Evolutionary conservation across 2,797 vertebrate species (phyloP), one percentile per base, ranked within the genome.

Genomic region (Sebastolobus altivelis): DNA sequence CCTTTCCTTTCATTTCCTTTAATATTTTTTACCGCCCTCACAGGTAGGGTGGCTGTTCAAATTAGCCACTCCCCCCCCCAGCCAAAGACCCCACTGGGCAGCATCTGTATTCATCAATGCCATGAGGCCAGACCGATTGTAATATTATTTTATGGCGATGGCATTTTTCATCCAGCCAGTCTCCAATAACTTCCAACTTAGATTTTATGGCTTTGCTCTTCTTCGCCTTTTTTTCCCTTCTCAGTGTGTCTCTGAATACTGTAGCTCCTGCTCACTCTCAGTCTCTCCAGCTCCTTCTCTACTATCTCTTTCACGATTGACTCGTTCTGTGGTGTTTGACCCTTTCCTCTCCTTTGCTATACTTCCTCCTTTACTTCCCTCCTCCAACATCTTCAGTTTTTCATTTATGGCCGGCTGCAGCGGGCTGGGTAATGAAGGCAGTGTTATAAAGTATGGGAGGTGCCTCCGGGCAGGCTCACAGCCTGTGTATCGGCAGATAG

Each of bases 121-220:
- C 86, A 91, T 85, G 86, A 89, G 91, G 82, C 90, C 89, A 88
- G 80, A 84, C 83, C 83, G 87, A 88, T 93, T 92, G 85, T 92
- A 91, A 94, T 93, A 94, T 92, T 92, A 92, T 94, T 94, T 93
- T 92, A 95, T 91, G 88, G 77, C 63, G 18, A 82, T 87, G 87
- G 74, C 70, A 94, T 94, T 94, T 94, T 94, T 94, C 83, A 89
- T 88, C 81, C 83, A 87, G 80, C 69, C 77, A 72, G 55, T 83
- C 81, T 90, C 86, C 85, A 89, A 93, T 93, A 92, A 92, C 88
- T 87, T 89, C 88, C 66, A 88, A 80, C 87, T 89, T 86, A 69
- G 71, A 81, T 84, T 92, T 93, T 88, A 94, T 92, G 74, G 75
- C 81, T 88, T 84, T 82, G 75, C 79, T 77, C 78, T 79, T 87